Conservation (phyloP, 2,113 vertebrate species). For the Neomonachus schauinslandi region DNA sequence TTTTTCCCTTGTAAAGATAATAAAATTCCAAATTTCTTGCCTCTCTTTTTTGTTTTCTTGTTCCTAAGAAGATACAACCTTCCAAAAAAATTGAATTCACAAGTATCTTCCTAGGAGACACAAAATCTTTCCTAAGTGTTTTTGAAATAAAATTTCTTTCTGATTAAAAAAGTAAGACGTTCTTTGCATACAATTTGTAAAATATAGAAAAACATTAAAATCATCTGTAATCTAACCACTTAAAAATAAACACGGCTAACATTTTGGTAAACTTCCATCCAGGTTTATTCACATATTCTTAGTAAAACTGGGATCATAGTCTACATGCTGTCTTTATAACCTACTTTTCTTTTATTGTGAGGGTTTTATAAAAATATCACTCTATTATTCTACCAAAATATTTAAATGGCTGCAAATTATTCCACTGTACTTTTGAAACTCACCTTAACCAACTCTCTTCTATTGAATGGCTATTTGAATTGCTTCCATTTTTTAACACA, state of each 20-base stretch:
- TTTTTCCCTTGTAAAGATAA: neutral
- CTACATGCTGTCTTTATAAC: neutral
- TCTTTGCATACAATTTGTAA: neutral
- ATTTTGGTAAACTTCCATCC: neutral
- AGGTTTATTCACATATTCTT: neutral
- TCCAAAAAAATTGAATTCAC: neutral
- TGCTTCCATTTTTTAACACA: neutral
- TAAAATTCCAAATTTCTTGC: neutral
- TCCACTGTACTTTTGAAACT: neutral
- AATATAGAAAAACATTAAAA: neutral
- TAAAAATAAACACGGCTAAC: neutral
- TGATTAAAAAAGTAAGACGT: neutral
- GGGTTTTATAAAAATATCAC: neutral
- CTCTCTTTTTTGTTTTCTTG: neutral
- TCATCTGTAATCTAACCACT: neutral
- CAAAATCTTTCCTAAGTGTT: neutral
- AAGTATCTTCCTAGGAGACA: neutral
- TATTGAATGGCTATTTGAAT: neutral
- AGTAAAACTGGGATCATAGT: neutral
- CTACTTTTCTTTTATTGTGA: neutral
- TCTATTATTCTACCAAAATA: neutral
- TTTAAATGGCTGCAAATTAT: neutral
- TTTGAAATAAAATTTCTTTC: slow-evolving; percentile 23
- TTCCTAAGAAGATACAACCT: neutral
- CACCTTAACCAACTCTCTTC: neutral